Conservation (phyloP, 2,888 invertebrate species). For the Dione vanillae region DNA sequence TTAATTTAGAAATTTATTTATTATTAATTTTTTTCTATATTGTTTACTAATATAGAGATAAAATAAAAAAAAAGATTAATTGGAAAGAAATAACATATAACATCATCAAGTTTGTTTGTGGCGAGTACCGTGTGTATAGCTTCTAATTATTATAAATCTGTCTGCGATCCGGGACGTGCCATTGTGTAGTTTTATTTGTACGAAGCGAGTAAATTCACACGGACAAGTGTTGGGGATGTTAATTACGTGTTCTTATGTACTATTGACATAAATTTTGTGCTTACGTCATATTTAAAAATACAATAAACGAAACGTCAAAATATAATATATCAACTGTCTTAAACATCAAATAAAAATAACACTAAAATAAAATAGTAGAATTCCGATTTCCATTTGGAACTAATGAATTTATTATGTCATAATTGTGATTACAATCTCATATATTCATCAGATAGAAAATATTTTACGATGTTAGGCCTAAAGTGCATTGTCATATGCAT, state of each 20-base stretch:
- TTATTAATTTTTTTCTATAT: too few species aligned
- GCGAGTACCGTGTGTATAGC: conserved; percentile 57
- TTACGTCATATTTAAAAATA: conserved; percentile 24
- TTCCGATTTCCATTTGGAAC: too few species aligned
- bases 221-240: conserved; percentile 68
- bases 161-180: conserved; percentile 65
- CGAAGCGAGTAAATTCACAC: conserved; percentile 67
- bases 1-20: too few species aligned
- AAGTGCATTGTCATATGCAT: too few species aligned
- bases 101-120: conserved; percentile 19
- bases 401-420: too few species aligned
- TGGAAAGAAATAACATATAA: background rate
- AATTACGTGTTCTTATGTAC: conserved; percentile 56
- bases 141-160: conserved; percentile 82
- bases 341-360: too few species aligned
- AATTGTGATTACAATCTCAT: too few species aligned
- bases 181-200: conserved; percentile 71
- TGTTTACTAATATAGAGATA: too few species aligned
- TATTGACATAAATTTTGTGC: conserved; percentile 39
- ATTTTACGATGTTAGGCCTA: too few species aligned
- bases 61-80: too few species aligned
- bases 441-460: too few species aligned
- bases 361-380: too few species aligned
- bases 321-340: background rate
- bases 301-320: background rate